These are phyloP conservation scores for Oscheius sp. DNA, from an alignment of 2,888 invertebrate genomes.

Conservation along the genomic window DNA sequence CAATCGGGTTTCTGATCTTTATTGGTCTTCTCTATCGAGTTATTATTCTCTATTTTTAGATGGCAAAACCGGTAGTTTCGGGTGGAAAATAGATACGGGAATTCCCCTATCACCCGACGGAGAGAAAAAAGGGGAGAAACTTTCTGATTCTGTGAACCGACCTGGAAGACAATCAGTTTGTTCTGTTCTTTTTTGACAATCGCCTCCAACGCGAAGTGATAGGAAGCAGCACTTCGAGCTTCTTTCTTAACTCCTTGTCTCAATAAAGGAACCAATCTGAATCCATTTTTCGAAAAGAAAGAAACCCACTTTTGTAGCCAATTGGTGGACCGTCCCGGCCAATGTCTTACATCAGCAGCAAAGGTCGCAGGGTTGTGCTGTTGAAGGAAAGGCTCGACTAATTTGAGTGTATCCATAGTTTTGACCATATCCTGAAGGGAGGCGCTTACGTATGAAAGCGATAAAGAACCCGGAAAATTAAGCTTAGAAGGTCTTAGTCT, in stretches of 20 bases:
- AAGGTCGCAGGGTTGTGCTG: slow-evolving; percentile 93
- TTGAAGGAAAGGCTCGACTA: slow-evolving; percentile 95
- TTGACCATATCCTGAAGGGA: slow-evolving; percentile 86
- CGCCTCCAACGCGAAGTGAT: slow-evolving; percentile 98
- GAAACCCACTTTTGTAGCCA: slow-evolving; percentile 59
- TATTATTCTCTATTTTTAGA: background rate
- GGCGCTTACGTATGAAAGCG: no score
- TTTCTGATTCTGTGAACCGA: slow-evolving; percentile 22
- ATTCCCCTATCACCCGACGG: background rate
- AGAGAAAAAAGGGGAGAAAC: slow-evolving; percentile 1
- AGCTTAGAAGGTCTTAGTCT: no score
- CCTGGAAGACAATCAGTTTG: slow-evolving; percentile 67
- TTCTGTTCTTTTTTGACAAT: slow-evolving; percentile 84
- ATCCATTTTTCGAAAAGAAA: background rate
- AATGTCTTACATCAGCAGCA: slow-evolving; percentile 75
- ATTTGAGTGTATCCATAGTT: slow-evolving; percentile 92
- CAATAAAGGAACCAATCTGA: slow-evolving; percentile 84
- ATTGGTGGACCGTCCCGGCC: slow-evolving; percentile 74
- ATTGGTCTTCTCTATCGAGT: background rate
- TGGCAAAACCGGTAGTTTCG: background rate
- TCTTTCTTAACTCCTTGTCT: slow-evolving; percentile 89
- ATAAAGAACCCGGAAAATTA: no score
- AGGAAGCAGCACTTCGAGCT: slow-evolving; percentile 93
- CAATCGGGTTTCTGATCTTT: slow-evolving; percentile 3
- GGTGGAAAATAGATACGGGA: background rate